phyloP scores from a whole-genome alignment of 2,113 vertebrate species.

The Sterrhoptilus dennistouni region DNA sequence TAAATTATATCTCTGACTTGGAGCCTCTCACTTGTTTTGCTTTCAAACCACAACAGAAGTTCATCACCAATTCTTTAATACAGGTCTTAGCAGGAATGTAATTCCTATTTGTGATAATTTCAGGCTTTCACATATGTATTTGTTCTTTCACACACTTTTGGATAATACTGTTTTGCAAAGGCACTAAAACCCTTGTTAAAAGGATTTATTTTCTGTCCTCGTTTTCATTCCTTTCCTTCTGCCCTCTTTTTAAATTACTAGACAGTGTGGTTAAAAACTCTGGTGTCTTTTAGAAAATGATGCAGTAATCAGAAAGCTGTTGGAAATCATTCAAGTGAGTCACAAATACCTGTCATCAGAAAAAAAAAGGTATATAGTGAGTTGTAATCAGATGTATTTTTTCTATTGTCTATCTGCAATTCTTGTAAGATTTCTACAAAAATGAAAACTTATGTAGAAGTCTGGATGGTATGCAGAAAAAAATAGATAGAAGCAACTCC shows the following conservation, averaged over 20 bases:
- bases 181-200: background rate
- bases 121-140: background rate
- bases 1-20: no score
- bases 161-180: background rate
- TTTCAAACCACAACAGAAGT: no score
- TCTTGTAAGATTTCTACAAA: background rate
- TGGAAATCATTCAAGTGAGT: background rate
- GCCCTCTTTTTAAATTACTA: background rate
- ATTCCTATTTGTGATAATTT: background rate
- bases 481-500: background rate
- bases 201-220: background rate
- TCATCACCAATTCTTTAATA: background rate
- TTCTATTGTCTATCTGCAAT: background rate
- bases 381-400: background rate
- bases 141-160: background rate
- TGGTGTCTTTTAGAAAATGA: background rate
- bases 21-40: no score
- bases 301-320: background rate
- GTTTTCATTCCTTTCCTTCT: background rate
- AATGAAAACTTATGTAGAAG: background rate
- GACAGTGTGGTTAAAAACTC: background rate
- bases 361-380: accelerated
- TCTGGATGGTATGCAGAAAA: background rate
- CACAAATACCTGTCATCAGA: background rate
- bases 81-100: background rate